Base-by-base conservation (phyloP, 2,113 vertebrate species). In the Istiophorus platypterus region DNA sequence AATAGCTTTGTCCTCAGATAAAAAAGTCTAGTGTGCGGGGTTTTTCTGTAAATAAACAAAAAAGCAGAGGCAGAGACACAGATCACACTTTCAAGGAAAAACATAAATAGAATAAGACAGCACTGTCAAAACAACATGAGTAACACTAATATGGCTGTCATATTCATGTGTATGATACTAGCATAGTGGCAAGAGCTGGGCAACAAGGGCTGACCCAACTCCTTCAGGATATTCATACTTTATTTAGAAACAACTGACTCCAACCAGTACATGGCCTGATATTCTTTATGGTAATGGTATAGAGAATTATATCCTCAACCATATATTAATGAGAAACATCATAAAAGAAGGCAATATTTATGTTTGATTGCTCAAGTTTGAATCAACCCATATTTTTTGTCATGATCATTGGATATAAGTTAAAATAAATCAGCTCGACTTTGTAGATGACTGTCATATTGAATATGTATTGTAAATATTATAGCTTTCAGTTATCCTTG, bases 91-190 rank as follows among this genome's bases (percentile, higher is more conserved):
- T 80, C 34, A 79, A 74, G 68, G 42, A 80, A 84, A 76, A 76
- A 70, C 17, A 29, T 1, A 78, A 88, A 88, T 72, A 5, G n/a
- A 64, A 78, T 62, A 56, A 82, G 90, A 86, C 81, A 82, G 61
- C 0, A 18, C 69, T 86, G 81, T 91, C 88, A 85, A 72, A 90
- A 91, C 84, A 90, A 57, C 69, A 71, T 56, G 18, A 63, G 69
- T 39, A 67, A 27, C 66, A 65, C 65, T 82, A 61, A 86, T 80
- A 64, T 39, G 57, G 72, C 72, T 85, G 71, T 84, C 68, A 77
- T 80, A 89, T 78, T 59, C 42, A 72, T 76, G 76, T 64, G 66
- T 62, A 34, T 52, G 64, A 90, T 58, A 80, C 67, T 52, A 68
- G 18, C 75, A 67, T 67, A 45, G 64, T 69, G 69, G 69, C 57